Conservation (phyloP, 2,888 invertebrate species). For the Lasioglossum lativentre region DNA sequence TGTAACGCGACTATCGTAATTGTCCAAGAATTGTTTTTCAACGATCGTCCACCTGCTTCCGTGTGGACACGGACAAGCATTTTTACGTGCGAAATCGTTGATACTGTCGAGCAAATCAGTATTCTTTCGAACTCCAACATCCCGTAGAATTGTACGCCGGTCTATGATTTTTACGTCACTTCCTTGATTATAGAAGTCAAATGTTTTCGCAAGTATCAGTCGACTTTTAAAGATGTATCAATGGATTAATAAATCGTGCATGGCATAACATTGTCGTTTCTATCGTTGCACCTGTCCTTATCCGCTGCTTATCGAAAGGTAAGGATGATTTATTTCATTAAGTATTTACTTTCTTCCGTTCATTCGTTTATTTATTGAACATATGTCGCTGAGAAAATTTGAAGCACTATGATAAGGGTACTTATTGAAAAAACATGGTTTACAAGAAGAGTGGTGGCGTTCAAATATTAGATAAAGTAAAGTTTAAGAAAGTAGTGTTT, state of each 20-base stretch:
- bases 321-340: neutral
- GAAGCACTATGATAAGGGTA: neutral
- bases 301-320: neutral
- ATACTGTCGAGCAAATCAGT: conserved; percentile 63
- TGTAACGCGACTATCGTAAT: conserved; percentile 53
- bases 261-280: conserved; percentile 56
- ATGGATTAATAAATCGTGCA: conserved; percentile 76
- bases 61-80: conserved; percentile 50
- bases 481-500: neutral
- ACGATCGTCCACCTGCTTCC: conserved; percentile 40
- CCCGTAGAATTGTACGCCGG: conserved; percentile 63
- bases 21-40: conserved; percentile 45
- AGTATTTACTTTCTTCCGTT: neutral
- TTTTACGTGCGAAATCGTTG: conserved; percentile 52
- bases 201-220: conserved; percentile 73
- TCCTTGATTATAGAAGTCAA: conserved; percentile 69
- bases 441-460: neutral
- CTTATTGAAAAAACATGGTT: neutral
- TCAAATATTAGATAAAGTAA: neutral
- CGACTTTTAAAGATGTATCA: conserved; percentile 76
- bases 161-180: conserved; percentile 68
- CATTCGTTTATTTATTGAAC: neutral
- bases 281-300: neutral
- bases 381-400: neutral
- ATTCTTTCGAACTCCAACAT: conserved; percentile 63